Evolutionary conservation across 1,140 invertebrate species (phyloP).

Genomic region (Drosophila lini): DNA sequence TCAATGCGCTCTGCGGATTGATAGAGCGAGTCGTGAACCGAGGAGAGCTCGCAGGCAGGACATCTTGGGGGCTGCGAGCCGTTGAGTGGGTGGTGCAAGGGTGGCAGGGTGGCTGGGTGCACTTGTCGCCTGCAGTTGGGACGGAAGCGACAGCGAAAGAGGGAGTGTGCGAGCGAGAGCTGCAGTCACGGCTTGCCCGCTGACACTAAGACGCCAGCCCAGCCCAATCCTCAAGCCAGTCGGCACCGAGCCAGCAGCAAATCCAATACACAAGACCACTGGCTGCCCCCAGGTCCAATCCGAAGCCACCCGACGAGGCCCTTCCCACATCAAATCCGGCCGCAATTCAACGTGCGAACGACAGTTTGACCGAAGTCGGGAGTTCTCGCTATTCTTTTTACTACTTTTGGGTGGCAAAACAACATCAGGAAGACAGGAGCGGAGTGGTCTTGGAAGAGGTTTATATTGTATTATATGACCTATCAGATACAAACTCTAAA

Average conservation of each 20-base stretch:
- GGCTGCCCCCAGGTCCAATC: conserved; percentile 9
- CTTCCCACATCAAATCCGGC: conserved; percentile 27
- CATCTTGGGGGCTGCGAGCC: conserved; percentile 27
- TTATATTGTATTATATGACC: not conserved
- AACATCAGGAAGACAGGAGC: conserved; percentile 46
- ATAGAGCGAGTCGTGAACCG: conserved; percentile 70
- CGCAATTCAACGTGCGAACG: conserved; percentile 82
- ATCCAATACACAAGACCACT: conserved; percentile 69
- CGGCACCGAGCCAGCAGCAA: conserved; percentile 62
- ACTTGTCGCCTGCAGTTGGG: conserved; percentile 69
- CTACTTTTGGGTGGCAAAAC: conserved; percentile 60
- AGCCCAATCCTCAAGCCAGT: conserved; percentile 42
- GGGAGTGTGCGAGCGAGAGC: conserved; percentile 10
- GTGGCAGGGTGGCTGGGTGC: conserved; percentile 50
- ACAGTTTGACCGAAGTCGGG: conserved; percentile 74
- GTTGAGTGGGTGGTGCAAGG: conserved; percentile 5
- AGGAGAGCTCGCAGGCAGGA: conserved; percentile 33
- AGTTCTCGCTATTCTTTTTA: conserved; percentile 31
- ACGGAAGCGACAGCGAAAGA: conserved; percentile 24
- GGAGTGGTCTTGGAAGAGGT: conserved; percentile 12
- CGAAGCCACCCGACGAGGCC: conserved; percentile 2
- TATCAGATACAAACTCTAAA: not conserved
- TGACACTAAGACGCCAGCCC: conserved; percentile 78
- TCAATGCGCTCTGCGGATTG: conserved; percentile 84
- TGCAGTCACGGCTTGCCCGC: conserved; percentile 69